Evolutionary conservation across 37 sponge, comb jelly and placozoan genomes (phyloP).

Genomic region (Halichondria panicea): DNA sequence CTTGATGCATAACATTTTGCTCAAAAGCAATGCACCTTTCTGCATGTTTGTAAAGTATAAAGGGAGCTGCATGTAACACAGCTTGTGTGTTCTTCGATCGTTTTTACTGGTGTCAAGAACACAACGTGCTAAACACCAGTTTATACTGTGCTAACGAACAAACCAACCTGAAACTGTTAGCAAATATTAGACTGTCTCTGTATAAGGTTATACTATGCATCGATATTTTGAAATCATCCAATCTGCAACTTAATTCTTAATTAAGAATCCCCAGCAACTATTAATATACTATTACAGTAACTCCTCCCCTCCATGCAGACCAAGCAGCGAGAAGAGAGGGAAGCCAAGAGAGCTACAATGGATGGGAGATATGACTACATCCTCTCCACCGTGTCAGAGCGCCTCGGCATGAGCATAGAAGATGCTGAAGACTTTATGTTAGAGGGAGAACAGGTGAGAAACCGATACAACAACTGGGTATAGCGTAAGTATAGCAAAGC

Average conservation of each 20-base stretch:
- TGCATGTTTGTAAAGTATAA: too few species aligned
- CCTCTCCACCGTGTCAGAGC: slow-evolving; percentile 72
- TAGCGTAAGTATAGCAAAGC: too few species aligned
- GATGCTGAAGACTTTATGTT: slow-evolving; percentile 92
- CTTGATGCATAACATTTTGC: too few species aligned
- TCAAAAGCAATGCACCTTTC: too few species aligned
- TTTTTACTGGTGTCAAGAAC: too few species aligned
- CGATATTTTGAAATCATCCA: not conserved
- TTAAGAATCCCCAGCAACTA: not conserved
- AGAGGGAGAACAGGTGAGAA: slow-evolving; percentile 85
- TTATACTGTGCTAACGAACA: too few species aligned
- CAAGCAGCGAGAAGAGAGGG: slow-evolving; percentile 73
- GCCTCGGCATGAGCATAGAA: slow-evolving; percentile 65
- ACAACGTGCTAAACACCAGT: too few species aligned
- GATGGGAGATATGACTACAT: slow-evolving; percentile 91
- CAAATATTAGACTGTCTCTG: too few species aligned
- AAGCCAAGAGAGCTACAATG: slow-evolving; percentile 80
- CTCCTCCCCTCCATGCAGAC: slow-evolving; percentile 24
- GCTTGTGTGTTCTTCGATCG: too few species aligned
- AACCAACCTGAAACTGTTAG: too few species aligned
- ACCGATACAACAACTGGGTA: too few species aligned
- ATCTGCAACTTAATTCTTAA: not conserved
- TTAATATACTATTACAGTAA: not conserved
- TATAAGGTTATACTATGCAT: not conserved
- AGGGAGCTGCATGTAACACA: too few species aligned